Evolutionary conservation across 2,797 vertebrate species (phyloP), one percentile per base, ranked within the genome.

Genomic region (Hirundo rustica): DNA sequence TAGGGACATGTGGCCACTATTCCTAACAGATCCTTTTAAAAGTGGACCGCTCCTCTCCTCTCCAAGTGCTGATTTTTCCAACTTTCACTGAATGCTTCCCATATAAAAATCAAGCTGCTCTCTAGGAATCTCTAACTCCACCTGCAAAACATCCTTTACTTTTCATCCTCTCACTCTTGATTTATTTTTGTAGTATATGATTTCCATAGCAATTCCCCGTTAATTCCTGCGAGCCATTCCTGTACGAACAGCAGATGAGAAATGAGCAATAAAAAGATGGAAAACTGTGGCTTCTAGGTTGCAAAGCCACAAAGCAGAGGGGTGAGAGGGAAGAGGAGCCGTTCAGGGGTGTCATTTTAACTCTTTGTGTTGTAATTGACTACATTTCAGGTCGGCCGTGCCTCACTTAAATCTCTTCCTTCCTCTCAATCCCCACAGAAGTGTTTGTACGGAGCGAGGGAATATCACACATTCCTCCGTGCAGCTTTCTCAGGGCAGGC

Each of bases 291-390:
- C 76, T 94, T 74, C 51, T 78, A 85, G 29, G 18, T 67, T 86
- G 57, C n/a, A 73, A 58, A 93, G 76, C 50, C 79, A 88, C 70
- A 58, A 92, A 92, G 85, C 83, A 36, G 88, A 91, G 74, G 61
- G 68, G 71, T 75, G 78, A 77, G 88, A n/a, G 81, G 64, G 92
- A 75, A 71, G 91, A 92, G 73, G 73, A 93, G 85, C 29, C 3
- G 83, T 51, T 70, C 92, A 88, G 91, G 75, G 93, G 45, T 94
- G 89, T 97, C 64, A 53, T 64, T 95, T 95, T 90, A 90, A 91
- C 88, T 94, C 92, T 95, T 96, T 96, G 94, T 96, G 65, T 87
- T 79, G 91, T 58, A 95, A 94, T 94, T 92, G 77, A 58, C 93
- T 97, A 95, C 80, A 96, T 97, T 96, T 96, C 96, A 96, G 93